phyloP scores from a whole-genome alignment of 2,113 vertebrate genomes.

The Tragelaphus scriptus region DNA sequence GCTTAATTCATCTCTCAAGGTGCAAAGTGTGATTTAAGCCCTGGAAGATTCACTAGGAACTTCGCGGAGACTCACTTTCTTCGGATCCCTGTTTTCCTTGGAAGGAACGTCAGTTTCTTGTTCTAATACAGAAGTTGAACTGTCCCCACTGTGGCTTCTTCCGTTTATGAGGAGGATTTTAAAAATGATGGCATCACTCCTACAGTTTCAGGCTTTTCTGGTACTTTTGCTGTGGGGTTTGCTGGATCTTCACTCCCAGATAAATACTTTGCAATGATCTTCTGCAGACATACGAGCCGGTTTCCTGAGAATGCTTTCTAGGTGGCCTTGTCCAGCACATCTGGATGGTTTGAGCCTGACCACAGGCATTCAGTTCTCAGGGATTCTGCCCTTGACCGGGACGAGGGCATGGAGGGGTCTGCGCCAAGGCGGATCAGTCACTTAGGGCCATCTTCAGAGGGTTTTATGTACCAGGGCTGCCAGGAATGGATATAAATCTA shows the following conservation, averaged over 20 bases:
- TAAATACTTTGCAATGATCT: neutral
- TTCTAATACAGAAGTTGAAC: neutral
- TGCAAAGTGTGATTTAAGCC: neutral
- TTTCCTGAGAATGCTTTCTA: neutral
- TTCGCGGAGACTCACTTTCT: neutral
- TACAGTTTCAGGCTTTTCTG: neutral
- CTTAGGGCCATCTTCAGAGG: no score
- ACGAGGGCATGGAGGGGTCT: rapidly evolving
- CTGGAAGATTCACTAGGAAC: neutral
- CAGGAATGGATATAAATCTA: neutral
- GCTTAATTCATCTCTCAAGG: neutral
- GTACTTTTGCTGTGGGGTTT: neutral
- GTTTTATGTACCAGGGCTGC: neutral
- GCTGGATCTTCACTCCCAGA: neutral
- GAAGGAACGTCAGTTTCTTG: neutral
- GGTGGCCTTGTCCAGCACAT: neutral
- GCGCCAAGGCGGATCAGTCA: neutral
- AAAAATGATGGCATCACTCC: neutral
- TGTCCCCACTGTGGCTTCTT: neutral
- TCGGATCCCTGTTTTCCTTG: neutral
- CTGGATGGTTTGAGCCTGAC: no score
- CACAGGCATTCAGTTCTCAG: neutral
- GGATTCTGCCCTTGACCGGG: rapidly evolving
- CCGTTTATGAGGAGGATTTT: neutral
- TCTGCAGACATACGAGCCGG: neutral